Percentiles rank a stretch among this genome's conserved stretches.
phyloP scores from a whole-genome alignment of 2,113 vertebrate genomes.

The Onychostruthus taczanowskii region DNA sequence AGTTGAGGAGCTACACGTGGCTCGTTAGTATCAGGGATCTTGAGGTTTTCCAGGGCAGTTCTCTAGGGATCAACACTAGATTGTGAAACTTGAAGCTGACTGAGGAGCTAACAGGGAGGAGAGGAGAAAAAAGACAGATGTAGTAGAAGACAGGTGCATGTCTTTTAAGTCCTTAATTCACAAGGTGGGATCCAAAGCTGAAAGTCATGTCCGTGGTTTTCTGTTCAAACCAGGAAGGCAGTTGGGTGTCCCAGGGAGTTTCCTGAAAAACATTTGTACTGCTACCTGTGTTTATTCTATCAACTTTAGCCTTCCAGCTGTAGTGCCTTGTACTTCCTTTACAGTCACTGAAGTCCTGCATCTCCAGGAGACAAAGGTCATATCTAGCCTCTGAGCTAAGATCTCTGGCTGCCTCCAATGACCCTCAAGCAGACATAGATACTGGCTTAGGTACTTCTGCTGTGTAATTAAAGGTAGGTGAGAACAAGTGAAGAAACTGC shows the following conservation, averaged over 20 bases:
- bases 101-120: not conserved
- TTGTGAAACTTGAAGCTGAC: not conserved
- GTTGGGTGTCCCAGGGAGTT: not conserved
- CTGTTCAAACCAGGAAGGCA: not conserved
- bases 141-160: not conserved
- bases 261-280: not conserved
- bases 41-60: not conserved
- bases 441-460: not conserved
- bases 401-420: not conserved
- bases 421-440: not conserved
- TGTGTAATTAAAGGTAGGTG: not conserved
- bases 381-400: not conserved
- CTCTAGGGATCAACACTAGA: not conserved
- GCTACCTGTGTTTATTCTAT: not conserved
- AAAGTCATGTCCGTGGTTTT: not conserved
- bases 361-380: not conserved
- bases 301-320: not conserved
- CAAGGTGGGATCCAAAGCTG: not conserved
- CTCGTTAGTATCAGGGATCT: not conserved
- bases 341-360: not conserved
- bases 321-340: not conserved
- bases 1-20: fast-evolving
- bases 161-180: not conserved
- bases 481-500: not conserved
- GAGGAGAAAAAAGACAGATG: not conserved